These are phyloP conservation scores for Agrochola lota DNA, from an alignment of 2,888 invertebrate genomes.

Conservation along the genomic window DNA sequence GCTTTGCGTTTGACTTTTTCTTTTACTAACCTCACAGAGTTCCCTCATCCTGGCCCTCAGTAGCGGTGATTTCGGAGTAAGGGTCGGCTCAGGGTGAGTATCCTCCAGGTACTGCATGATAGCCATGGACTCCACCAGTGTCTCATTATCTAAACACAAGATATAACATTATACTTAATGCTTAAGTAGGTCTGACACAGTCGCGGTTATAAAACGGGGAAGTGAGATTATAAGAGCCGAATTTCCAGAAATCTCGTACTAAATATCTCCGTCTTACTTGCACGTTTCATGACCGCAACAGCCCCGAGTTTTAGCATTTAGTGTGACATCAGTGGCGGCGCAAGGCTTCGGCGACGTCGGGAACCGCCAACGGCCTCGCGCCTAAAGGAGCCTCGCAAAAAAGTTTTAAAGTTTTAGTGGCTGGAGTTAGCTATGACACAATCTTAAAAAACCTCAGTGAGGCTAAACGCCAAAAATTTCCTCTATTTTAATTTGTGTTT, in stretches of 20 bases:
- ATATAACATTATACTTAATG: not conserved
- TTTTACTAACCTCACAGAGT: constrained; percentile 81
- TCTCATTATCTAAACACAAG: constrained; percentile 77
- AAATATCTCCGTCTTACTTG: not conserved
- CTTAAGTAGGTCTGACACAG: not conserved
- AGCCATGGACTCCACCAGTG: constrained; percentile 87
- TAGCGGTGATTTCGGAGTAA: constrained; percentile 89
- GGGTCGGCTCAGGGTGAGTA: constrained; percentile 84
- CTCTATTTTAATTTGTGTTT: no score
- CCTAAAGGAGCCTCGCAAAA: no score
- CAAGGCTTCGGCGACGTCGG: no score
- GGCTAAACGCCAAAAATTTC: no score
- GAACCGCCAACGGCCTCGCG: no score
- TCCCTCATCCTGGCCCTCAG: constrained; percentile 90
- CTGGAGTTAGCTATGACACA: no score
- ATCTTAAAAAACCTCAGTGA: no score
- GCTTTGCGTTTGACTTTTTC: not conserved
- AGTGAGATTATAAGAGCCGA: not conserved
- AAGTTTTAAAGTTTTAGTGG: no score
- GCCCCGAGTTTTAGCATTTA: not conserved
- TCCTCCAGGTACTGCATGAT: constrained; percentile 94
- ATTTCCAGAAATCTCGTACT: not conserved
- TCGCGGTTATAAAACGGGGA: not conserved
- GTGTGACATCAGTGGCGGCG: not conserved
- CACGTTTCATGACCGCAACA: not conserved